Conservation (phyloP, 2,113 vertebrate species). For the Physeter macrocephalus region DNA sequence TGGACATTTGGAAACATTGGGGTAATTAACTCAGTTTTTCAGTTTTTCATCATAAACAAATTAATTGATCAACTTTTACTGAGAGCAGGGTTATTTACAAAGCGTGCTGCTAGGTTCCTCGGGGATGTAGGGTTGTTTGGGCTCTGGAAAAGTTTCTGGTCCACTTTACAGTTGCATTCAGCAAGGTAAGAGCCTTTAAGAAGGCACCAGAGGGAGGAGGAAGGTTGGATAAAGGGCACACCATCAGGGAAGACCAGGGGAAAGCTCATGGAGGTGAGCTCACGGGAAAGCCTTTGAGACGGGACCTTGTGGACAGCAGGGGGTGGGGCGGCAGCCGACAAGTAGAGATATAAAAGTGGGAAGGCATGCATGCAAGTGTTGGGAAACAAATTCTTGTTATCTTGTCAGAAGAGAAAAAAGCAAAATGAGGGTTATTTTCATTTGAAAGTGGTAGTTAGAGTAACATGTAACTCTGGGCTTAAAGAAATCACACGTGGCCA, state of each 20-base stretch:
- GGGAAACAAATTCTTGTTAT: neutral
- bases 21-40: slow-evolving; percentile 9
- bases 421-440: neutral
- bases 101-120: neutral
- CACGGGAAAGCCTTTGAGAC: neutral
- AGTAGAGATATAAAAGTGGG: neutral
- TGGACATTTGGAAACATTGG: slow-evolving; percentile 34
- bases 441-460: neutral
- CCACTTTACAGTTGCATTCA: neutral
- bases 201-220: neutral
- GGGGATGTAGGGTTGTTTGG: neutral
- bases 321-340: neutral
- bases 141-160: neutral
- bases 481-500: neutral
- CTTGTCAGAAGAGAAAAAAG: neutral
- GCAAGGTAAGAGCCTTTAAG: neutral
- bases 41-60: slow-evolving; percentile 35
- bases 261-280: neutral
- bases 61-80: slow-evolving; percentile 19
- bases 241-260: neutral
- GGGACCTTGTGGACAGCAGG: neutral
- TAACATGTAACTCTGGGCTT: neutral
- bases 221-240: neutral
- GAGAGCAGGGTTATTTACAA: neutral
- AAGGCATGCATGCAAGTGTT: neutral